These are phyloP conservation scores for Entosphenus tridentatus DNA, from an alignment of 2,113 vertebrate species.

Conservation along the genomic window DNA sequence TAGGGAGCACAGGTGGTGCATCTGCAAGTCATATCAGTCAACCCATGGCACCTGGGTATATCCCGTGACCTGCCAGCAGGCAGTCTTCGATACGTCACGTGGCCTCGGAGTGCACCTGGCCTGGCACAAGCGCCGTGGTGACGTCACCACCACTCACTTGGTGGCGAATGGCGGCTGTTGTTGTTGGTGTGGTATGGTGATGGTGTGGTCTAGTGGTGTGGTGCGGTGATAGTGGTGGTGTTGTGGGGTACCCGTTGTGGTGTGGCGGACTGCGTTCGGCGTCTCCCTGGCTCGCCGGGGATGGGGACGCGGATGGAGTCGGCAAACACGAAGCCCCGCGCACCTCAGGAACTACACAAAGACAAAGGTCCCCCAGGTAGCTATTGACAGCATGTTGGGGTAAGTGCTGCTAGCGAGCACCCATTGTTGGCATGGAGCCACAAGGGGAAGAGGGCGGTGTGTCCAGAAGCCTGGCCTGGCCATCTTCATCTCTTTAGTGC, in stretches of 20 bases:
- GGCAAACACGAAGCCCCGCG: conserved; percentile 29
- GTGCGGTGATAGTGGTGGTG: too few relatives aligned
- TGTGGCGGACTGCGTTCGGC: conserved; percentile 15
- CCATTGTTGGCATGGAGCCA: background rate
- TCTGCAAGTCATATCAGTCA: too few relatives aligned
- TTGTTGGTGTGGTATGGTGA: too few relatives aligned
- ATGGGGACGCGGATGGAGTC: conserved; percentile 30
- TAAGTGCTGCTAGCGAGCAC: conserved; percentile 17
- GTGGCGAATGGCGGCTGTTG: too few relatives aligned
- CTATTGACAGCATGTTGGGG: background rate
- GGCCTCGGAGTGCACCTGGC: too few relatives aligned
- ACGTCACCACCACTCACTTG: too few relatives aligned
- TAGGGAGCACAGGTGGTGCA: too few relatives aligned
- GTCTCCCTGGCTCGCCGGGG: conserved; percentile 16
- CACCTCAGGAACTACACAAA: conserved; percentile 14
- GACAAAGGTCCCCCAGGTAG: background rate
- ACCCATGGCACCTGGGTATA: too few relatives aligned
- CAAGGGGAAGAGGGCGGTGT: background rate
- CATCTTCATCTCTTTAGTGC: background rate
- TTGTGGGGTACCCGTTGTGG: background rate
- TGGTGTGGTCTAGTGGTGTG: too few relatives aligned
- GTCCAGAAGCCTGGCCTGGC: background rate
- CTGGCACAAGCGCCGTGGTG: too few relatives aligned
- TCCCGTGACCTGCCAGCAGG: too few relatives aligned
- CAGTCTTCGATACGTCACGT: too few relatives aligned